Conservation (phyloP, 2,113 vertebrate genomes). For the Potamarius usumacintae region DNA sequence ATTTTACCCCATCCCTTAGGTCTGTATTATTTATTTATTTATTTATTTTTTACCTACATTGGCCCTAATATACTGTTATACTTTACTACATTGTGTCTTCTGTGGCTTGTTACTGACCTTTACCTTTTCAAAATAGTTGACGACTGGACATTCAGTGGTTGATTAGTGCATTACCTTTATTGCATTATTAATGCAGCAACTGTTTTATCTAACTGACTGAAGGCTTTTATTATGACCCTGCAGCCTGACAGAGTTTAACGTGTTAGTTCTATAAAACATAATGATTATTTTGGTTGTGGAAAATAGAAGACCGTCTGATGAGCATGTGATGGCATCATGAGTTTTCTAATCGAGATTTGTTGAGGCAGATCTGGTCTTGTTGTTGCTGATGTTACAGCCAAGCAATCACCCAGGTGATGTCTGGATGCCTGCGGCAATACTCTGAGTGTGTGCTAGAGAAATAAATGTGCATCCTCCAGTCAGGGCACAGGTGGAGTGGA, state of each 20-base stretch:
- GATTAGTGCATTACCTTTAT: neutral
- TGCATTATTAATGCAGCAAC: slow-evolving; percentile 3
- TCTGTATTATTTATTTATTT: too few species aligned
- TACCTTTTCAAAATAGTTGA: neutral
- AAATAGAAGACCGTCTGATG: neutral
- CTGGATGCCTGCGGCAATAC: neutral
- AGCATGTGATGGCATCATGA: neutral
- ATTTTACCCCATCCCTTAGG: too few species aligned
- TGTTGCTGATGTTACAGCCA: neutral
- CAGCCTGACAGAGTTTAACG: neutral
- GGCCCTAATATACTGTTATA: too few species aligned
- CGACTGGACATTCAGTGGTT: neutral
- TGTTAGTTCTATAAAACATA: neutral
- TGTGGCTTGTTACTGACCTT: neutral
- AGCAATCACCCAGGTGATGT: slow-evolving; percentile 16
- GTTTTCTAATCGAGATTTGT: neutral
- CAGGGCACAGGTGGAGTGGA: neutral
- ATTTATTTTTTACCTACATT: too few species aligned
- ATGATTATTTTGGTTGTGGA: neutral
- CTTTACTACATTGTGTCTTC: neutral
- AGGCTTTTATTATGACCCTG: neutral
- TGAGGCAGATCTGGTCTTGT: neutral
- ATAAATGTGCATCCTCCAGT: slow-evolving; percentile 11
- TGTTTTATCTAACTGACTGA: neutral
- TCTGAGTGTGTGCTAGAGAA: slow-evolving; percentile 16